Evolutionary conservation across 2,113 vertebrate genomes (phyloP).

Genomic region (Lucifuga dentata): DNA sequence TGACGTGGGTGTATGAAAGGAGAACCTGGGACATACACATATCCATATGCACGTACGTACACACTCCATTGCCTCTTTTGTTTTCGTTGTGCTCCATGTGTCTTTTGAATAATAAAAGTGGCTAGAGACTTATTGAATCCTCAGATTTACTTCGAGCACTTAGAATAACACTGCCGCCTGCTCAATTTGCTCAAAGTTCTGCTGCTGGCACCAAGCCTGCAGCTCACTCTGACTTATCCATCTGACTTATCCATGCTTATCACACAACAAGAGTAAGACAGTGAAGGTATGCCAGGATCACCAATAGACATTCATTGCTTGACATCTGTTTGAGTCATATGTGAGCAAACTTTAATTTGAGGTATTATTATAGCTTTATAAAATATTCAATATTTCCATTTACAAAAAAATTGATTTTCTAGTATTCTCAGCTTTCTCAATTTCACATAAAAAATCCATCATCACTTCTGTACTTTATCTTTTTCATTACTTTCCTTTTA

Average conservation of each 20-base stretch:
- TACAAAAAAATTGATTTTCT: no score
- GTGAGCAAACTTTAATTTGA: not conserved
- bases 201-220: conserved; percentile 36
- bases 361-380: no score
- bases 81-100: conserved; percentile 67
- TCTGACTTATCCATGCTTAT: conserved; percentile 5
- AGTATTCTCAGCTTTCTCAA: no score
- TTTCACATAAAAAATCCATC: no score
- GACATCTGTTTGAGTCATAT: no score
- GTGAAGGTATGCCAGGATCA: conserved; percentile 11
- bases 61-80: conserved; percentile 58
- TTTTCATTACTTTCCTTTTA: no score
- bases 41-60: not conserved
- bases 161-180: conserved; percentile 50
- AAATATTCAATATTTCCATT: not conserved
- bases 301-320: no score
- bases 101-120: conserved; percentile 77
- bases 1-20: conserved; percentile 28
- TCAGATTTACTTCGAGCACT: conserved; percentile 78
- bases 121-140: conserved; percentile 69
- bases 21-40: not conserved
- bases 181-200: conserved; percentile 47
- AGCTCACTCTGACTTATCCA: conserved; percentile 19
- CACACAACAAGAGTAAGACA: not conserved
- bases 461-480: no score